phyloP scores from a whole-genome alignment of 2,888 invertebrate genomes.

The Andricus curvator region DNA sequence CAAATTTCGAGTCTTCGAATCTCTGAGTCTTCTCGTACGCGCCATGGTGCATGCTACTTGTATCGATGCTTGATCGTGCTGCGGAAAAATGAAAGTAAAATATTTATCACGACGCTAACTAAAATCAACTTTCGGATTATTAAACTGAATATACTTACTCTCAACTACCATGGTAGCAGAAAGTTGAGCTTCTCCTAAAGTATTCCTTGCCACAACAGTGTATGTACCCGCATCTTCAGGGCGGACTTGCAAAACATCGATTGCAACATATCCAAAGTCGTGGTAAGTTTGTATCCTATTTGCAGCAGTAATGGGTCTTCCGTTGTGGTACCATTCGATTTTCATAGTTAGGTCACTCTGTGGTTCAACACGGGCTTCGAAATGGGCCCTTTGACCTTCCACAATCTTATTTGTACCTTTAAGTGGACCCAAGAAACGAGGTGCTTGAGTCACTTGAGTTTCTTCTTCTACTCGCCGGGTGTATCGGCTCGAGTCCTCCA shows the following conservation, averaged over 20 bases:
- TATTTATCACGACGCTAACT: conserved; percentile 8
- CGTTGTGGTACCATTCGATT: conserved; percentile 98
- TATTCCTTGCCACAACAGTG: conserved; percentile 94
- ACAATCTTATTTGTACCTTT: conserved; percentile 96
- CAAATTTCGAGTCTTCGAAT: conserved; percentile 90
- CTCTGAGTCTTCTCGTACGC: conserved; percentile 92
- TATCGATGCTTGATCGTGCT: conserved; percentile 94
- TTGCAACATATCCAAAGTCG: conserved; percentile 97
- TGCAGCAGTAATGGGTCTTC: conserved; percentile 91
- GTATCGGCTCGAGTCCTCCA: conserved; percentile 91
- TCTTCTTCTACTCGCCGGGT: conserved; percentile 85
- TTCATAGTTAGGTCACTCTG: conserved; percentile 95
- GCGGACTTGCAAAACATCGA: conserved; percentile 95
- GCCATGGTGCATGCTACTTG: conserved; percentile 93
- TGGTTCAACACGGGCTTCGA: conserved; percentile 96
- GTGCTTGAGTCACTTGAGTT: conserved; percentile 87
- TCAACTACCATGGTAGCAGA: conserved; percentile 92
- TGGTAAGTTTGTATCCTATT: conserved; percentile 96
- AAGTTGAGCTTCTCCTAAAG: conserved; percentile 92
- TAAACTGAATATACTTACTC: conserved; percentile 83
- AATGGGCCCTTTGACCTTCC: conserved; percentile 96
- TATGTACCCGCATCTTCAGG: conserved; percentile 96
- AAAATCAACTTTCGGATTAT: neutral
- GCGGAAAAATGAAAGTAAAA: conserved; percentile 51
- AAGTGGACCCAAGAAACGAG: conserved; percentile 92